Base-by-base conservation (phyloP, 2,797 vertebrate species). In the Tragelaphus oryx region DNA sequence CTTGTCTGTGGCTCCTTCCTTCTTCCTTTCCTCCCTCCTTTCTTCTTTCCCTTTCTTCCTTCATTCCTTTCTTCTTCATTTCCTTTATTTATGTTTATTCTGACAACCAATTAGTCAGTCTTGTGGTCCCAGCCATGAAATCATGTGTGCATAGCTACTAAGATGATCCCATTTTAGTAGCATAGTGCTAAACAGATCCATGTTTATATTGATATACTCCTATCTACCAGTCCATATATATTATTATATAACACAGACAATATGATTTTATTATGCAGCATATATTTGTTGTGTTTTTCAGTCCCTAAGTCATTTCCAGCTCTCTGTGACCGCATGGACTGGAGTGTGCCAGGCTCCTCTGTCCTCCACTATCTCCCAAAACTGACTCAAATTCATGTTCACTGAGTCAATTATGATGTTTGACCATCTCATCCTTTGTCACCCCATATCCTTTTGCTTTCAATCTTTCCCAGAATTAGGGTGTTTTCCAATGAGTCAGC, bases 31-130 rank as follows among this genome's bases (percentile, higher is more conserved):
- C 26, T 12, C 3, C 18, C 14, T 9, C 3, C 6, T 11, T 30
- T 8, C 12, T 6, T 2, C 5, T 20, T 20, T 7, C 22, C 12
- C 1, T 6, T 4, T 5, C 3, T 0, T 5, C 8, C 4, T 4
- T 8, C 8, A 3, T 2, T 68, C 4, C 22, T 33, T 9, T 6
- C 10, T 17, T 26, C 5, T 17, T 55, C 5, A 5, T 14, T 10
- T 9, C 5, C 6, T 17, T 8, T 2, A n/a, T 12, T 26, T 41
- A 30, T 9, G 0, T 68, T 22, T 46, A 16, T 46, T 26, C 5
- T n/a, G 62, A 85, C 7, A 55, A 18, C 65, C 65, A 37, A 11
- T 76, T 68, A 57, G 26, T 30, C 28, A 78, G 12, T 18, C 28
- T 87, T 68, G 20, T 81, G 55, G 28, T 59, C 59, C 33, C 28